phyloP scores from a whole-genome alignment of 2,113 vertebrate genomes.

The Sisor rabdophorus region DNA sequence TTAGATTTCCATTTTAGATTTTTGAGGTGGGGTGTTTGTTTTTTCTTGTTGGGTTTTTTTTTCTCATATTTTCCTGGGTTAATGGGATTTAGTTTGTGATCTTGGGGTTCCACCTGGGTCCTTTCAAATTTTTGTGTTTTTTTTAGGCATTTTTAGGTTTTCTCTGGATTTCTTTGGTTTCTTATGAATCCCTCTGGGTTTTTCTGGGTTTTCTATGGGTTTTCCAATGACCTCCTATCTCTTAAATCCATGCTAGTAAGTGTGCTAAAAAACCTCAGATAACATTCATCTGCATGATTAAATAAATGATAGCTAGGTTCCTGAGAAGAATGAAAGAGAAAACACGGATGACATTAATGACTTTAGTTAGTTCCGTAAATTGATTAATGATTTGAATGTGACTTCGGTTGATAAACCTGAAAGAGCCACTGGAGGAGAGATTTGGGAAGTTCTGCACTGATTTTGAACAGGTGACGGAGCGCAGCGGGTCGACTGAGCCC shows the following conservation, averaged over 20 bases:
- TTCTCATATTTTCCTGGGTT: no score
- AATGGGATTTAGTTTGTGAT: no score
- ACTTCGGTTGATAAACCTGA: neutral
- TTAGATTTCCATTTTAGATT: no score
- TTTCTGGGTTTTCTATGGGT: neutral
- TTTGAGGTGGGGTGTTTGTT: no score
- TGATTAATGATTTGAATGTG: neutral
- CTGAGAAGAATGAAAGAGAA: neutral
- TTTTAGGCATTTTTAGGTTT: no score
- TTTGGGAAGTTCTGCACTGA: slow-evolving; percentile 27
- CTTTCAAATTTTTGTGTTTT: no score
- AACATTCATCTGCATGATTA: neutral
- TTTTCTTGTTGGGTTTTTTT: no score
- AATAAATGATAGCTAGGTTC: neutral
- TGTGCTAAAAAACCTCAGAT: no score
- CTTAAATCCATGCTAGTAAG: neutral
- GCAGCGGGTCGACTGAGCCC: slow-evolving; percentile 35
- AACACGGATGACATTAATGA: neutral
- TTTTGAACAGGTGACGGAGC: slow-evolving; percentile 49
- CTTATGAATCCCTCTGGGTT: neutral
- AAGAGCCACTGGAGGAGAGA: neutral
- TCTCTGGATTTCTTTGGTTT: neutral
- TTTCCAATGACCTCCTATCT: neutral
- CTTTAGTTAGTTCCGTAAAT: neutral
- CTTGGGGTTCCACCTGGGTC: no score